Evolutionary conservation across 2,888 invertebrate genomes (phyloP), one percentile per base, ranked within the genome.

Genomic region (Eustalomyia histrio): DNA sequence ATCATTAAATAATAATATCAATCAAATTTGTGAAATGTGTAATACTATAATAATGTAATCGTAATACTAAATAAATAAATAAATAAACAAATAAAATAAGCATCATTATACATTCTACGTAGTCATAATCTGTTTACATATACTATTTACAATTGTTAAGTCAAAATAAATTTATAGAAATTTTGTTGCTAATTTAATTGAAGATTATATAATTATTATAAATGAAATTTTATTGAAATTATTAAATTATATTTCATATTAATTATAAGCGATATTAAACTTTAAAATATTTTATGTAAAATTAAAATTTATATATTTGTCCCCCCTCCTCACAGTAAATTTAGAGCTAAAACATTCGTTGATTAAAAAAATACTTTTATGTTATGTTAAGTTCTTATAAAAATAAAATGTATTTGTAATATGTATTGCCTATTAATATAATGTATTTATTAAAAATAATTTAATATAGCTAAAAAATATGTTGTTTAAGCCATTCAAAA

Each of bases 171-270:
- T 3, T 16, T 6, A 57, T 16, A 57, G 2, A 53, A 71, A 33
- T 52, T 29, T 60, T 61, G 52, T 71, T 71, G 71, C 61, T 61
- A 52, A 29, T 60, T 60, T 47, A n/a, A 47, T 14, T 47, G 5
- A 47, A 39, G 10, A 39, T 39, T 39, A 4, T 29, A 7, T 4
- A 14, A 47, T 47, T n/a, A 47, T 2, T 47, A 47, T n/a, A 47
- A 43, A 47, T 47, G 24, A 71, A 58, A 50, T 29, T 47, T 14
- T 58, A 71, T 71, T 55, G 29, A 73, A 65, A 74, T 63, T 72
- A 55, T 63, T 71, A 24, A 47, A 52, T 17, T 60, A 52, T 58
- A 39, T 16, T 67, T 67, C 53, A 74, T 24, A 52, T 60, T 67
- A 65, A 73, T 58, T 17, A 4, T n/a, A 24, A 63, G 47, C 24